Conservation (phyloP, 2,113 vertebrate species). For the Ellobius talpinus region DNA sequence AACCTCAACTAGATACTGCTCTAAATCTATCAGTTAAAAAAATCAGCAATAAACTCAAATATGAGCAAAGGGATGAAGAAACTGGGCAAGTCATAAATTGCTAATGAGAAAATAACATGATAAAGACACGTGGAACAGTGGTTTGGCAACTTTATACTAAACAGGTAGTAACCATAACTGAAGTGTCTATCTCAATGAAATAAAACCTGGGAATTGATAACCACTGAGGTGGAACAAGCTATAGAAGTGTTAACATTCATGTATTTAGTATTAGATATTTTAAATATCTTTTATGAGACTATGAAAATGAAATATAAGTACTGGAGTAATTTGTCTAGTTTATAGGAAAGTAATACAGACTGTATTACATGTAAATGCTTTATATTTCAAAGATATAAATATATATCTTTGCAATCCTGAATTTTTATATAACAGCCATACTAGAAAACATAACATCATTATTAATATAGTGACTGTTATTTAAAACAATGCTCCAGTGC, state of each 20-base stretch:
- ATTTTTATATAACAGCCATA: background rate
- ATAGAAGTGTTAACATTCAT: background rate
- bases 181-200: background rate
- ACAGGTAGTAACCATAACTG: background rate
- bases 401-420: background rate
- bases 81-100: background rate
- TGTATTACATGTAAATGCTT: background rate
- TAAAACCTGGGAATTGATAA: background rate
- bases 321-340: background rate
- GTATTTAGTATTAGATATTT: background rate
- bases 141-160: background rate
- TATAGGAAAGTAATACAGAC: background rate
- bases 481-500: background rate
- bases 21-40: background rate
- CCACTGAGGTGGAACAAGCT: background rate
- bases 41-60: background rate
- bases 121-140: background rate
- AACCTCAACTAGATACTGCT: background rate
- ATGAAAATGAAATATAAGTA: background rate
- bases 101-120: background rate
- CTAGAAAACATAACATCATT: background rate
- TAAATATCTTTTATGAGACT: background rate
- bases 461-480: background rate
- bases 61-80: background rate
- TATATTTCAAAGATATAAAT: background rate